phyloP scores from a whole-genome alignment of 2,888 invertebrate species.

The Eupsilia transversa region DNA sequence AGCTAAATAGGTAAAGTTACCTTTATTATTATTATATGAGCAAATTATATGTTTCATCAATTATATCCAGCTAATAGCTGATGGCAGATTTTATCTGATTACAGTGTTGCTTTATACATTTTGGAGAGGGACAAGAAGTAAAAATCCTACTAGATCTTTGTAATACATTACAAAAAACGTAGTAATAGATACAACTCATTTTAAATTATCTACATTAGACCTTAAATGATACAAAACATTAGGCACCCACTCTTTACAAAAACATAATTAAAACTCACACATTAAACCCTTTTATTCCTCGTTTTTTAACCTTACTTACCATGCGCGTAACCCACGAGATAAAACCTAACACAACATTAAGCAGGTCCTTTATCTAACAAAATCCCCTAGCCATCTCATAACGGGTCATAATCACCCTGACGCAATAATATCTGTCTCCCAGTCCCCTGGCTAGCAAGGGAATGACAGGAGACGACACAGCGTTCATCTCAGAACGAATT shows the following conservation, averaged over 20 bases:
- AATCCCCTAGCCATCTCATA: constrained; percentile 50
- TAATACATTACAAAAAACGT: too few species aligned
- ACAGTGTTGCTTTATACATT: not conserved
- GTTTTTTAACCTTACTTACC: not conserved
- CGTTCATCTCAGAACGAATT: constrained; percentile 70
- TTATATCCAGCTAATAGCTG: not conserved
- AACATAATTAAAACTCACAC: constrained; percentile 18
- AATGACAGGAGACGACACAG: constrained; percentile 61
- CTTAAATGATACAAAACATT: constrained; percentile 12
- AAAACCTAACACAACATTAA: constrained; percentile 28
- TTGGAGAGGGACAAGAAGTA: not conserved
- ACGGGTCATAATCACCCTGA: constrained; percentile 55
- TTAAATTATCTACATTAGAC: not conserved
- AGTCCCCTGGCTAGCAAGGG: constrained; percentile 35
- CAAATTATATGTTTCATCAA: too few species aligned
- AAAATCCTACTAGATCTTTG: not conserved
- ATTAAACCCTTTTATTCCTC: constrained; percentile 16
- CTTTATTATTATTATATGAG: not conserved
- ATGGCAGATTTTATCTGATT: not conserved
- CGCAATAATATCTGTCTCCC: constrained; percentile 55
- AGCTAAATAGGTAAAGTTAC: not conserved
- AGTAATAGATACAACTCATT: not conserved
- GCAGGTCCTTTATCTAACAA: constrained; percentile 44
- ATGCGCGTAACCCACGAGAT: constrained; percentile 17
- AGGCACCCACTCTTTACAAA: not conserved